Base-by-base conservation (phyloP, 1,140 invertebrate genomes). In the Zophobas atratus region DNA sequence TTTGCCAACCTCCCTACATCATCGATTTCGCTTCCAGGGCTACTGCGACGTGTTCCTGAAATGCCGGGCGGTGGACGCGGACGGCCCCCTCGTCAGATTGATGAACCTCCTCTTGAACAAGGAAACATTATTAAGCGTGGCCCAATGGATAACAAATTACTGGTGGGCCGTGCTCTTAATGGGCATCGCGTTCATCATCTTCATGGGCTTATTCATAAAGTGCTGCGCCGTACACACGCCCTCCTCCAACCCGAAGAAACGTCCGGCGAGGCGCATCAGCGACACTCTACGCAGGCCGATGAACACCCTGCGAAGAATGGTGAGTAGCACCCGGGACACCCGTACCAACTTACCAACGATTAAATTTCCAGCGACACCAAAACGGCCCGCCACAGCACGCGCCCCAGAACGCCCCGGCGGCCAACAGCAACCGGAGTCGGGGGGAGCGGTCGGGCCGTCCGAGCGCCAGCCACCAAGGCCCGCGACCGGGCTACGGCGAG, bases 141-240 rank as follows among this genome's bases (percentile, higher is more conserved):
- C 94, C 67, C 93, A 96, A 86, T 98, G 96, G 96, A 92, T 97
- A 43, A 97, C 94, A 34, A 96, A 96, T 85, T 94, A 96, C 83
- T 99, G 98, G 98, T 99, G 98, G 95, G 95, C 95, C 4, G 97
- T 99, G 73, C 88, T 99, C 76, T 87, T 99, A 4, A 96, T 98
- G 88, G 93, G 94, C 33, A 93, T 99, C 63, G 93, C 90, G 43
- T 94, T 99, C 82, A 93, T 99, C 4, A 93, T 99, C 77, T 93
- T 97, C 82, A 99, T 99, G 98, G 98, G 96, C 35, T 88, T 97
- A n/a, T 99, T 99, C 87, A 99, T 99, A 82, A 99, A 99, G 87
- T 98, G 98, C 86, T 99, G 98, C 88, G 98, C 98, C 8, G 98
- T 99, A 70, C 98, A 99, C 86, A 99, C 98, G 51, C 98, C 98